Base-by-base conservation (phyloP, 2,888 invertebrate genomes). In the Polyommatus iphigenia region DNA sequence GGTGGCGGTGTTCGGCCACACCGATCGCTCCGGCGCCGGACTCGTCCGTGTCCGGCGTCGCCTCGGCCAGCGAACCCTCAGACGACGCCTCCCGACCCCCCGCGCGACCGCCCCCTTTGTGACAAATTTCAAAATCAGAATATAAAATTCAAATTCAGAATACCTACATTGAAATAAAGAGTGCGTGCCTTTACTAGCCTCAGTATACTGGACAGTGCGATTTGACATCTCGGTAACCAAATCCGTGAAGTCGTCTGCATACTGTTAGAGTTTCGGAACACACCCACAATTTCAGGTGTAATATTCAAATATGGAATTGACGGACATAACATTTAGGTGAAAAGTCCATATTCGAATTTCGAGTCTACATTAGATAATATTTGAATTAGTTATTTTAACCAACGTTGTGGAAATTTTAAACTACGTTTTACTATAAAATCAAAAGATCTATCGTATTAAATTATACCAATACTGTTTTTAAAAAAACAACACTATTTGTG, bases 11-110 rank as follows among this genome's bases (percentile, higher is more conserved):
- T 81, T 90, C 90, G 2, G 83, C 78, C 76, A 88, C 89, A 78
- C 92, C 91, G 82, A 89, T 85, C 71, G 57, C 75, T 8, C 93
- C 89, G 80, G 91, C 88, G 78, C 95, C 86, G 91, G 96, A 96
- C 88, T 96, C 97, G 86, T 97, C 97, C 4, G 97, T 96, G 88
- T 97, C 97, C 6, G 96, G 96, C 73, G 96, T 96, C 83, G 95
- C 95, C 86, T 96, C 96, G 82, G 95, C 95, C 81, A 95, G 89
- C 83, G 96, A 96, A 82, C 96, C 96, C 87, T 97, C 97, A 73
- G 96, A 96, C 78, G 95, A 95, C 3, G 93, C 92, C 88, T 94
- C 93, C 59, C 95, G 94, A 81, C 84, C 89, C 86, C 87, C 87
- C 62, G 83, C 83, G 72, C 85, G 85, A 79, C 85, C 85, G 78